Percentiles rank a stretch among this genome's conserved stretches.
Evolutionary conservation across 2,888 invertebrate species (phyloP).

Genomic region (Agrotis segetum): DNA sequence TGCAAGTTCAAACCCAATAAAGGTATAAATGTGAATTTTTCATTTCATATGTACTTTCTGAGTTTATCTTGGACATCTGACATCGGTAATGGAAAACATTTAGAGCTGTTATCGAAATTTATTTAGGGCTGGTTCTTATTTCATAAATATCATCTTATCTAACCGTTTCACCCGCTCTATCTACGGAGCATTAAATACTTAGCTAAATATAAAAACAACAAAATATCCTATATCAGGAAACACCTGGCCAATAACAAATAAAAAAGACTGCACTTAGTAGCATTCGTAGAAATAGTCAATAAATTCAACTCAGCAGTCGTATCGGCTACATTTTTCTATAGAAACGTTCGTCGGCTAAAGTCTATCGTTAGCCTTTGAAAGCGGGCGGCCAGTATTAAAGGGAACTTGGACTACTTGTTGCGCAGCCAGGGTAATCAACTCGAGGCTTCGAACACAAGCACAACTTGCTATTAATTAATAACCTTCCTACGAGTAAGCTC

Average conservation of each 20-base stretch:
- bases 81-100: too few relatives aligned
- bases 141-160: too few relatives aligned
- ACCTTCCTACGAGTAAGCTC: conserved; percentile 18
- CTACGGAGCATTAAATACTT: not conserved
- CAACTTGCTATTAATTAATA: conserved; percentile 54
- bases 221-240: not conserved
- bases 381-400: conserved; percentile 13
- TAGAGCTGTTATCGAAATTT: too few relatives aligned
- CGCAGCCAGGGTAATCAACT: conserved; percentile 46
- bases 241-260: not conserved
- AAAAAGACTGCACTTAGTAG: not conserved
- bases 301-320: not conserved
- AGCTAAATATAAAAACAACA: not conserved
- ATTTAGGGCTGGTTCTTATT: too few relatives aligned
- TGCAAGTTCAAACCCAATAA: too few relatives aligned
- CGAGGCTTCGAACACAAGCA: conserved; percentile 18
- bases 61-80: too few relatives aligned
- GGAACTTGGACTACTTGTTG: conserved; percentile 56
- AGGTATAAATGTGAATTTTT: too few relatives aligned
- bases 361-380: conserved; percentile 21
- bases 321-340: conserved; percentile 23
- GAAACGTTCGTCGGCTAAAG: conserved; percentile 22
- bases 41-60: too few relatives aligned
- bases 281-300: conserved; percentile 22
- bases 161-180: too few relatives aligned